These are phyloP conservation scores for Heterohyrax brucei DNA, from an alignment of 2,797 vertebrate genomes.

Conservation along the genomic window DNA sequence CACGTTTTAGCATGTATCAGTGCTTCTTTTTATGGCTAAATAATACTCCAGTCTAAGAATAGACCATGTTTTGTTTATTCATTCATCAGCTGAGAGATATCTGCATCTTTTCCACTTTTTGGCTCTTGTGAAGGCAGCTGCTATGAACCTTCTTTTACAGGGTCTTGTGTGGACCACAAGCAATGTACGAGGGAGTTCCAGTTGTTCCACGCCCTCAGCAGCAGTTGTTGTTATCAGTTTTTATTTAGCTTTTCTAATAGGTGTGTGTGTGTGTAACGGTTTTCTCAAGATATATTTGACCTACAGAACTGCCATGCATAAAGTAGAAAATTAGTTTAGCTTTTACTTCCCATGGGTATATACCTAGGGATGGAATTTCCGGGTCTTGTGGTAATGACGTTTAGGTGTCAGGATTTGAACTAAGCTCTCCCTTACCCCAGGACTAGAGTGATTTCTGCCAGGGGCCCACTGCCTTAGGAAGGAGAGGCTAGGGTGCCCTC, in stretches of 20 bases:
- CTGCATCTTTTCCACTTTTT: not conserved
- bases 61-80: rapidly evolving
- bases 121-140: not conserved
- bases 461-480: not conserved
- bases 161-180: not conserved
- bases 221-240: not conserved
- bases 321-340: not conserved
- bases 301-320: rapidly evolving
- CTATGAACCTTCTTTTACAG: not conserved
- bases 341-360: not conserved
- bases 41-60: not conserved
- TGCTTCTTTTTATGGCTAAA: not conserved
- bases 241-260: not conserved
- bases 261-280: not conserved
- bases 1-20: rapidly evolving
- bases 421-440: not conserved
- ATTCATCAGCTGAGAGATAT: not conserved
- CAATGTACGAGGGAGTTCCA: not conserved
- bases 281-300: not conserved
- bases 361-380: not conserved
- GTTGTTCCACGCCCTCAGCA: not conserved
- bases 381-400: not conserved
- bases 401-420: not conserved
- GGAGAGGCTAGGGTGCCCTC: not conserved
- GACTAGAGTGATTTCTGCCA: not conserved